Conservation (phyloP, 2,888 invertebrate genomes). For the Uropetala carovei region DNA sequence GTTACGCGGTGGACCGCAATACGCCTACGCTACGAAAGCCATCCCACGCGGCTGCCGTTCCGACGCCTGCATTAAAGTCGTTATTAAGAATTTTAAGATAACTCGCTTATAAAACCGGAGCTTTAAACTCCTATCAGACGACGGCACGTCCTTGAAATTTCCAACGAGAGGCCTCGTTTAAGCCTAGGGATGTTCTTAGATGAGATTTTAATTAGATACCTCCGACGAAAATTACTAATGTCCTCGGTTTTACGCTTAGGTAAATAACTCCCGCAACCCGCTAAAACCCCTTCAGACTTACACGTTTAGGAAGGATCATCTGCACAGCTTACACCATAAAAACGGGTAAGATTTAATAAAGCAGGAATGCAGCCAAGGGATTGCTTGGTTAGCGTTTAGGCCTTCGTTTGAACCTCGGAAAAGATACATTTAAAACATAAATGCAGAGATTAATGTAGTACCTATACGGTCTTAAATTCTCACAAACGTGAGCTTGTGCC, state of each 20-base stretch:
- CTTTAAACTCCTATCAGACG: neutral
- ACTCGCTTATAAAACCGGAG: neutral
- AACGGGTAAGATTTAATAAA: too few species aligned
- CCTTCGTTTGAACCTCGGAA: too few species aligned
- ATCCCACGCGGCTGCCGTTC: neutral
- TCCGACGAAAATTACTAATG: neutral
- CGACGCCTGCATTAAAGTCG: neutral
- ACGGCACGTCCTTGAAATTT: neutral
- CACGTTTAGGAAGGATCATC: neutral
- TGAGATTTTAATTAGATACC: constrained; percentile 9
- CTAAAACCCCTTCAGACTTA: neutral
- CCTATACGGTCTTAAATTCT: too few species aligned
- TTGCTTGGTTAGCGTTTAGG: too few species aligned
- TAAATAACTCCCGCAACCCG: neutral
- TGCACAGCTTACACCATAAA: too few species aligned
- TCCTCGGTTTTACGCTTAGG: neutral
- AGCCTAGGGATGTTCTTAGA: neutral
- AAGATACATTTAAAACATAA: too few species aligned
- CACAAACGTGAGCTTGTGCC: too few species aligned
- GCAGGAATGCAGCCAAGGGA: too few species aligned
- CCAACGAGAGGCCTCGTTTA: neutral
- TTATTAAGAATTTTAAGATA: constrained; percentile 31
- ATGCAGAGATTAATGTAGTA: too few species aligned
- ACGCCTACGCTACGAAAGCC: constrained; percentile 23
- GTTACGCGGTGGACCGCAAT: constrained; percentile 60